Base-by-base conservation (phyloP, 2,888 invertebrate genomes). In the Ditylenchus weischeri region DNA sequence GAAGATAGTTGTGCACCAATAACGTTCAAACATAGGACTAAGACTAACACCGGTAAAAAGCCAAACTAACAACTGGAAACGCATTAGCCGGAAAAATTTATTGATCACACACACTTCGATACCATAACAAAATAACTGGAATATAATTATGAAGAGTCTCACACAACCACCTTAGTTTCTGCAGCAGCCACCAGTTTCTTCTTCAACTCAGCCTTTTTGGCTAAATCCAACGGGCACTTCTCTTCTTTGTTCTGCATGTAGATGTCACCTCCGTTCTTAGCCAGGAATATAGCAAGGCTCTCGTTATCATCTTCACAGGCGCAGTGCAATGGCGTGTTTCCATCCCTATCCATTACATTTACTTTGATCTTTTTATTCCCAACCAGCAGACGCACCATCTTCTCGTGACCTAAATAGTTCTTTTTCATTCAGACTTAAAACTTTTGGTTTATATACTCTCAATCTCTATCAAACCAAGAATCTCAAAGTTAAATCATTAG, bases 371-470 rank as follows among this genome's bases (percentile, higher is more conserved):
- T 38, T 10, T 66, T 70, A 23, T 64, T 49, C 2, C 72, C 67
- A 11, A 47, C 43, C 49, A 58, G 68, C 64, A 48, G 65, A 38
- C 57, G 57, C 7, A 73, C 68, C 10, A 69, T 67, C 23, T 57
- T 38, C 23, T 67, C 57, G 29, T 57, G 63, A 38, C 67, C 67
- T 59, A 57, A 18, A 47, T 47, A 51, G 36, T 63, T 19, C 23
- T 13, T 54, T 54, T 10, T 10, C 3, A 18, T 50, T 50, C n/a
- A 54, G 18, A 19, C 7, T 62, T 7, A 19, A 29, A 61, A 15
- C n/a, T 29, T 51, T 64, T 4, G n/a, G n/a, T 6, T 57, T 57
- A 54, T 47, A 79, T 83, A 79, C 79, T 84, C 84, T 29, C 29
- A 29, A 29, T 29, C 29, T 4, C 29, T 4, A 29, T 29, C 29